Evolutionary conservation across 2,888 invertebrate species (phyloP).

Genomic region (Drosophila peninsularis): DNA sequence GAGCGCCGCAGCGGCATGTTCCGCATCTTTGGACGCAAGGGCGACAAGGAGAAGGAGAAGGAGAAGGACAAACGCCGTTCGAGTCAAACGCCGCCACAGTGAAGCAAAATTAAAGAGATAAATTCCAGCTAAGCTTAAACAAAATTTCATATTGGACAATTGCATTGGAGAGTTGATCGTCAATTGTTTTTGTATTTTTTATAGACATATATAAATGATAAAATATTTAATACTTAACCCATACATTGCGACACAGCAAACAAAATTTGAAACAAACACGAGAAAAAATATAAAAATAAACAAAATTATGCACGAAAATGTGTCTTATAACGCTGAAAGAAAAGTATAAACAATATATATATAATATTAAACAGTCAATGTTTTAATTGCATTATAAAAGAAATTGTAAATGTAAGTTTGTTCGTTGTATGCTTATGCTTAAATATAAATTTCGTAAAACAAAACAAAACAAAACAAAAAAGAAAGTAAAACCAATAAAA

Average conservation of each 20-base stretch:
- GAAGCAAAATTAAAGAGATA: slow-evolving; percentile 25
- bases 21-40: slow-evolving; percentile 84
- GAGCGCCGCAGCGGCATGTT: slow-evolving; percentile 84
- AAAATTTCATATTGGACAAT: slow-evolving; percentile 38
- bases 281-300: slow-evolving; percentile 6
- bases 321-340: slow-evolving; percentile 55
- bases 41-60: slow-evolving; percentile 80
- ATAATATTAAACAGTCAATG: slow-evolving; percentile 77
- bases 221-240: slow-evolving; percentile 61
- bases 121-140: slow-evolving; percentile 35
- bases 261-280: slow-evolving; percentile 36
- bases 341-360: slow-evolving; percentile 54
- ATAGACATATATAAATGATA: slow-evolving; percentile 64
- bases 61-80: slow-evolving; percentile 82
- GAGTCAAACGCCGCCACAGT: slow-evolving; percentile 83
- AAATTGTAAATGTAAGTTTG: slow-evolving; percentile 74
- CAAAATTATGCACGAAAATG: slow-evolving; percentile 33
- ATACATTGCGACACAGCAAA: slow-evolving; percentile 48
- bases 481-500: slow-evolving; percentile 66
- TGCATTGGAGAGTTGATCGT: slow-evolving; percentile 25
- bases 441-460: slow-evolving; percentile 75
- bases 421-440: slow-evolving; percentile 75
- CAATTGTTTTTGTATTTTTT: slow-evolving; percentile 73
- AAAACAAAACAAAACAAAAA: background rate
- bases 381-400: slow-evolving; percentile 78